Evolutionary conservation across 2,113 vertebrate species (phyloP).

Genomic region (Oxyura jamaicensis): DNA sequence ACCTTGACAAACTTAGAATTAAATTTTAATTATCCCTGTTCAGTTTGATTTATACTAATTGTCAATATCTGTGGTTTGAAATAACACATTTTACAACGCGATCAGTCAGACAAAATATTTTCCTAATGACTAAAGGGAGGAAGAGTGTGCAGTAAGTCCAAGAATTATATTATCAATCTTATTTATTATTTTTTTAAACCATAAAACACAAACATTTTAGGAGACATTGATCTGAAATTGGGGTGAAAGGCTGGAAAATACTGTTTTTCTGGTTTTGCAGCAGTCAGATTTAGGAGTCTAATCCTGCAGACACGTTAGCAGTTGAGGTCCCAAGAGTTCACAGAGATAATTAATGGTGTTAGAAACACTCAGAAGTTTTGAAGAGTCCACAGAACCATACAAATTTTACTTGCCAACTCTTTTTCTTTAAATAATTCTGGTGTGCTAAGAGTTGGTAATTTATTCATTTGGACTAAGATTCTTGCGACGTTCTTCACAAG

Average conservation of each 20-base stretch:
- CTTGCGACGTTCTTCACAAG: neutral
- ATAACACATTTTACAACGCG: conserved; percentile 60
- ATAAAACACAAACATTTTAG: conserved; percentile 44
- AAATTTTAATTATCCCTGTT: conserved; percentile 62
- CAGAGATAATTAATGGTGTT: neutral
- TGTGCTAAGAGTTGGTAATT: neutral
- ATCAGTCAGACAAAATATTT: conserved; percentile 68
- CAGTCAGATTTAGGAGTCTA: conserved; percentile 11
- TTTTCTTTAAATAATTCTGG: neutral
- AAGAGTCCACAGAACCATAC: neutral
- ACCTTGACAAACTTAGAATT: conserved; percentile 53
- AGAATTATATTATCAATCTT: conserved; percentile 70
- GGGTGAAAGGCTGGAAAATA: conserved; percentile 42
- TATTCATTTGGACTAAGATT: neutral
- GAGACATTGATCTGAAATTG: conserved; percentile 43
- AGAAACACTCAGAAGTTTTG: neutral
- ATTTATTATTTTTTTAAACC: conserved; percentile 65
- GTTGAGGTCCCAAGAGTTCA: neutral
- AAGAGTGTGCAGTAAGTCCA: conserved; percentile 49
- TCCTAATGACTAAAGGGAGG: conserved; percentile 59
- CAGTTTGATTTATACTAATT: conserved; percentile 68
- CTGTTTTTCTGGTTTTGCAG: conserved; percentile 16
- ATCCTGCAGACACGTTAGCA: neutral
- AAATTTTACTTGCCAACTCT: neutral
- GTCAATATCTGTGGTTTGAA: conserved; percentile 64